Base-by-base conservation (phyloP, 92 coral and sea anemone genomes). In the Hydrozoanthus gracilis region DNA sequence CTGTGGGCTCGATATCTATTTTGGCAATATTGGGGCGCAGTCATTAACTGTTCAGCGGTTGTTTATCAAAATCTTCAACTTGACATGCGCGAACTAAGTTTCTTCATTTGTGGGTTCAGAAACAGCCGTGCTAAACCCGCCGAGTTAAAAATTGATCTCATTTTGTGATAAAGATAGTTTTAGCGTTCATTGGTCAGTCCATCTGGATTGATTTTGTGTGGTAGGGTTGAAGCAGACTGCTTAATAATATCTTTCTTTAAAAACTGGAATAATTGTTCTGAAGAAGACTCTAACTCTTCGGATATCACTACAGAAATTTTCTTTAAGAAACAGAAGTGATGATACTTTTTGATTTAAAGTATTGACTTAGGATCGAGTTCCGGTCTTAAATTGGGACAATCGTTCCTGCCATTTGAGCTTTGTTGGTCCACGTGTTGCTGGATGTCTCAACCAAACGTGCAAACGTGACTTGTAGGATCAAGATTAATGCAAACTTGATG, bases 401-500 rank as follows among this genome's bases (percentile, higher is more conserved):
- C 54, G 52, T 71, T 45, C 55, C 77, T 44, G 46, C 54, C 18
- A 71, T 51, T 47, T 71, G 54, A 44, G 52, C 9, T 71, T 71
- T 71, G 54, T 71, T 71, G 51, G 44, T 52, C 39, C 46, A 27
- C 20, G 77, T 47, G 51, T 44, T 71, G 35, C 77, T 71, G 54
- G 77, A 71, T 47, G 39, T 12, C 27, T 73, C 78, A 47, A 48
- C 60, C 58, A 73, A 46, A 8, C 55, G 56, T 14, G 78, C 78
- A 15, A 14, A 73, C 11, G 27, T 73, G 0, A 73, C 56, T 49
- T 72, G 39, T 49, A 73, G 35, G 78, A n/a, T 15, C 12, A 11
- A 45, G 35, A 54, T 68, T 18, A 49, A 49, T 5, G 51, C 82
- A 52, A 77, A 77, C 13, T 91, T 84, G 2, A 89, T 91, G 75